Conservation (phyloP, 2,113 vertebrate genomes). For the Cnemophilus loriae region DNA sequence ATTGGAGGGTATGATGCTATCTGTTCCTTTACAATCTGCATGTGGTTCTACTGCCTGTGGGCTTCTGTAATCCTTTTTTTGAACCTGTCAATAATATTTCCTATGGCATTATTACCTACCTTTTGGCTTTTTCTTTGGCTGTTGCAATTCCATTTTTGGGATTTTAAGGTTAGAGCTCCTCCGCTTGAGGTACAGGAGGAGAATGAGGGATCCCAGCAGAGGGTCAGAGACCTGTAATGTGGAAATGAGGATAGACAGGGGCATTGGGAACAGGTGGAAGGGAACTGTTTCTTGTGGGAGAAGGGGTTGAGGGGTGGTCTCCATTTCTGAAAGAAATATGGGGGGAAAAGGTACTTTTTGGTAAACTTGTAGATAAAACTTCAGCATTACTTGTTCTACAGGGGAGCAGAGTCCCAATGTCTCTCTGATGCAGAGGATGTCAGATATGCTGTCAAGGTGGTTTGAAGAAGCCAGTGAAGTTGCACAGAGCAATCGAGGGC, state of each 20-base stretch:
- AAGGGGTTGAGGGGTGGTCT: not conserved
- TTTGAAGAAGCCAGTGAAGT: conserved; percentile 97
- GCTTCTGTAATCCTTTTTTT: not conserved
- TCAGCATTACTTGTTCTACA: conserved; percentile 50
- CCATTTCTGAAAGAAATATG: not conserved
- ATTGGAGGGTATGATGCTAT: not conserved
- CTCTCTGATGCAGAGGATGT: conserved; percentile 99
- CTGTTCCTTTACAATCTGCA: not conserved
- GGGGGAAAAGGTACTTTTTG: not conserved
- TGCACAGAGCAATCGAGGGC: conserved; percentile 88
- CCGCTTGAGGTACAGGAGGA: not conserved
- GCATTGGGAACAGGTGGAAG: not conserved
- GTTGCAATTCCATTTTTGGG: not conserved
- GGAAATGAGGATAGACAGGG: not conserved
- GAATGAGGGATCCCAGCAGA: not conserved
- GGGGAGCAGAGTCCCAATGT: conserved; percentile 96
- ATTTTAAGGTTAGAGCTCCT: not conserved
- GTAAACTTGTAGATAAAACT: not conserved
- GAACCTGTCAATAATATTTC: not conserved
- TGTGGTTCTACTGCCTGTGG: not conserved
- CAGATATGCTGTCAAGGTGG: conserved; percentile 97
- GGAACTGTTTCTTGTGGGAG: not conserved
- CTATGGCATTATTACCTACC: not conserved
- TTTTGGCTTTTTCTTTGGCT: not conserved
- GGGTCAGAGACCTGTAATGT: not conserved